Evolutionary conservation across 2,113 vertebrate species (phyloP).

Genomic region (Paedocypris sp.): DNA sequence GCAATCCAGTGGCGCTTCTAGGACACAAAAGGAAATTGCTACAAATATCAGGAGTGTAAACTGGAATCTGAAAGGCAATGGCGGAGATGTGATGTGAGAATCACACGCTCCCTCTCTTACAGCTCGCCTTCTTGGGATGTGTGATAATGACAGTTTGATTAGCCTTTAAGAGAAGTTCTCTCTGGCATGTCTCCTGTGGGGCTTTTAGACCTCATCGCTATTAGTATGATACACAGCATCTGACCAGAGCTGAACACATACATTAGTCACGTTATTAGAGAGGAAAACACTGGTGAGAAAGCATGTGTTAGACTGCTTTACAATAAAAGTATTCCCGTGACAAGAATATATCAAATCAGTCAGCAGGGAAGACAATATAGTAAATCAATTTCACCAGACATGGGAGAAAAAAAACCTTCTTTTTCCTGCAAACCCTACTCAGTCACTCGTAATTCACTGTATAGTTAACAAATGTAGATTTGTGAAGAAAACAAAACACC

Average conservation of each 20-base stretch:
- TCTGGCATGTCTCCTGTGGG: conserved; percentile 18
- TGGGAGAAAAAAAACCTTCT: not conserved
- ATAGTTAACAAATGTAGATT: not conserved
- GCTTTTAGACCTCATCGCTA: conserved; percentile 11
- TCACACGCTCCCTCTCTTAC: not conserved
- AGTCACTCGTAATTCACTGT: too few relatives aligned
- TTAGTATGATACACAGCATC: conserved; percentile 21
- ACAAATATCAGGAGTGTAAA: conserved; percentile 25
- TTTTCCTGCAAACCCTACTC: not conserved
- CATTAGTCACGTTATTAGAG: conserved; percentile 23
- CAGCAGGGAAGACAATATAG: not conserved
- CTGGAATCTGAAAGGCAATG: not conserved
- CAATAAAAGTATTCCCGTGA: conserved; percentile 1
- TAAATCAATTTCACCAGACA: not conserved
- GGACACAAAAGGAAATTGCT: conserved; percentile 12
- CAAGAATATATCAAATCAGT: not conserved
- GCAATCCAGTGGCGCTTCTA: conserved; percentile 10
- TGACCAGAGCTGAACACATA: conserved; percentile 15
- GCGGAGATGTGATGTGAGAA: conserved; percentile 4
- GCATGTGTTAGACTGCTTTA: not conserved
- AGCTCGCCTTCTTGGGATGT: conserved; percentile 1
- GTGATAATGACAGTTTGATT: conserved; percentile 23
- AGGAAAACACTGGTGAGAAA: not conserved
- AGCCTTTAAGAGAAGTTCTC: conserved; percentile 21
- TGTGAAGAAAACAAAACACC: too few relatives aligned